Evolutionary conservation across 2,888 invertebrate genomes (phyloP), one percentile per base, ranked within the genome.

Genomic region (Drosophila robusta): DNA sequence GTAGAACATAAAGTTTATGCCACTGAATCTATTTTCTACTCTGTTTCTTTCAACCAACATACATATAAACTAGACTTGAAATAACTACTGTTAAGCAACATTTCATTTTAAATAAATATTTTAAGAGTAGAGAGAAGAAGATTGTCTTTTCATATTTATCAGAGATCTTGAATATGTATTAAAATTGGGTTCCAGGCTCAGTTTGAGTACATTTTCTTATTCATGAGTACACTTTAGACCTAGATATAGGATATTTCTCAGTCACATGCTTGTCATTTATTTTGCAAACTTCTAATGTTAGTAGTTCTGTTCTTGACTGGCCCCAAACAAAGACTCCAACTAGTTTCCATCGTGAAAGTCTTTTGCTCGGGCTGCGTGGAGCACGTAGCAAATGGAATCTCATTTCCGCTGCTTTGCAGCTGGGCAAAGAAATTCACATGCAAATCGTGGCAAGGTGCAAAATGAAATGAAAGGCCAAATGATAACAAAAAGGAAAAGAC

Each of bases 381-480:
- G 65, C 70, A 80, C 72, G 76, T 70, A 63, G 44, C 41, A 70
- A 80, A 80, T 70, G 56, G 55, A 62, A 67, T 81, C 65, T 65
- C 69, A 74, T 70, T 86, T 73, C 60, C 55, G 66, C 44, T 67
- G 58, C 42, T 36, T 14, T n/a, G 36, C 14, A 55, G 56, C 39
- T 50, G 63, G 44, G 45, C 63, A 55, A 58, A 47, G 55, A 54
- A 64, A 73, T 75, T 67, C 61, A 50, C 60, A 72, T 78, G 71
- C 72, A 74, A 83, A 77, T 74, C 44, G 61, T 38, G 54, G 18
- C 18, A 45, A 63, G 62, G 57, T 56, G 51, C 61, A 64, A 69
- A 66, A 57, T 54, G 61, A 67, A 67, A 72, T 66, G 50, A 51
- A 52, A 51, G 26, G 26, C 32, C 50, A 38, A 42, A 60, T 18